Conservation (phyloP, 2,888 invertebrate species). For the Zelleria hepariella region DNA sequence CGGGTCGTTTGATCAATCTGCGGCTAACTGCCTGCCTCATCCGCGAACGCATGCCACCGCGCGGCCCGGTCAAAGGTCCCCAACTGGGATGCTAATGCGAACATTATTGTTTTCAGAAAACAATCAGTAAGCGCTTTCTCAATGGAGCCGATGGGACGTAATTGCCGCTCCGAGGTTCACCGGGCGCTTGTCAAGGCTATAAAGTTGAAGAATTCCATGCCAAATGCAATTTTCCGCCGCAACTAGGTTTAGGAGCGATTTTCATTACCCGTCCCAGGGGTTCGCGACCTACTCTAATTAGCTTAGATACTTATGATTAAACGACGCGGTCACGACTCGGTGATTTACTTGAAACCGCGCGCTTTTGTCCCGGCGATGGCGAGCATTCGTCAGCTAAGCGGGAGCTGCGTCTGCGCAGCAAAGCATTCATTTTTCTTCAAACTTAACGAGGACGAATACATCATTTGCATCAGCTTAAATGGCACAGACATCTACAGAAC, state of each 20-base stretch:
- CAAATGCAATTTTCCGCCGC: conserved; percentile 56
- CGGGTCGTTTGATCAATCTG: conserved; percentile 6
- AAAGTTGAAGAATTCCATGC: conserved; percentile 45
- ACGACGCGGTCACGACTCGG: conserved; percentile 60
- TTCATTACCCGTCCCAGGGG: conserved; percentile 63
- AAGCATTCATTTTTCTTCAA: conserved; percentile 15
- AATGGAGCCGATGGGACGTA: conserved; percentile 16
- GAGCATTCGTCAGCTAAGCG: conserved; percentile 44
- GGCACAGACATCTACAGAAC: background rate
- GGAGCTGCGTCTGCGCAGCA: conserved; percentile 24
- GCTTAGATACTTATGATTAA: conserved; percentile 67
- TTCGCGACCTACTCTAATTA: conserved; percentile 69
- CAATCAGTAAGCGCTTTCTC: background rate
- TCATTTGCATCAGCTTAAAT: conserved; percentile 6
- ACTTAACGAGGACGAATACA: conserved; percentile 25
- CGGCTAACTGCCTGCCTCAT: background rate
- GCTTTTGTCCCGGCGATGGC: conserved; percentile 52
- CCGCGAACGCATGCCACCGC: background rate
- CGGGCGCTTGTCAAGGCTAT: conserved; percentile 26
- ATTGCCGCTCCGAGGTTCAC: conserved; percentile 20
- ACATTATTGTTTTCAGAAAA: conserved; percentile 1
- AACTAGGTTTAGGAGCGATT: conserved; percentile 63
- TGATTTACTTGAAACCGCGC: conserved; percentile 62
- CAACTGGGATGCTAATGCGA: background rate
- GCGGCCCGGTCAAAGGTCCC: background rate